Percentiles rank a stretch among this genome's conserved stretches.
Conservation (phyloP, 2,113 vertebrate species). For the Mobula hypostoma region DNA sequence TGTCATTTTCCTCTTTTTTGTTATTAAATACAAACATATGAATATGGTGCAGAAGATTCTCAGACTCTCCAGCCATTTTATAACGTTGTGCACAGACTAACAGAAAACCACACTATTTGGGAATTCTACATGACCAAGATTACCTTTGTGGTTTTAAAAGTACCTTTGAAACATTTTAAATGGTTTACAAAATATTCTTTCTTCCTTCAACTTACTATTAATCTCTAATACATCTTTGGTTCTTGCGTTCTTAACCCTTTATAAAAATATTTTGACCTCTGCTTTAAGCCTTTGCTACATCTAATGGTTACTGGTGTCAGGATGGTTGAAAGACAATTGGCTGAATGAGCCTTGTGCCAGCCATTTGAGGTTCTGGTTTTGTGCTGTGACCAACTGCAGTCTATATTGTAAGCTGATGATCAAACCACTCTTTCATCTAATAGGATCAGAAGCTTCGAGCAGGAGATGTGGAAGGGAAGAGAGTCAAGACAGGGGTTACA, state of each 20-base stretch:
- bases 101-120: not conserved
- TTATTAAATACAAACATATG: not conserved
- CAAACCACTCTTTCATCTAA: not conserved
- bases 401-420: not conserved
- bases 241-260: not conserved
- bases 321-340: not conserved
- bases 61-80: too few relatives aligned
- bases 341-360: too few relatives aligned
- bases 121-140: not conserved
- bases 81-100: not conserved
- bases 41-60: too few relatives aligned
- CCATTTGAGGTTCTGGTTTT: not conserved
- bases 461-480: not conserved
- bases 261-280: not conserved
- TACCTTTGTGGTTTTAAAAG: not conserved
- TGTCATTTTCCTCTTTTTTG: not conserved
- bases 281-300: not conserved
- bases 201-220: too few relatives aligned
- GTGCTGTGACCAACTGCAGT: not conserved
- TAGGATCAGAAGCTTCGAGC: not conserved
- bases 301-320: not conserved
- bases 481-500: not conserved
- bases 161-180: not conserved
- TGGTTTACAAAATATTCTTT: not conserved
- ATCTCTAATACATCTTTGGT: not conserved